Conservation (phyloP, 2,797 vertebrate species). For the Anguilla marmorata region DNA sequence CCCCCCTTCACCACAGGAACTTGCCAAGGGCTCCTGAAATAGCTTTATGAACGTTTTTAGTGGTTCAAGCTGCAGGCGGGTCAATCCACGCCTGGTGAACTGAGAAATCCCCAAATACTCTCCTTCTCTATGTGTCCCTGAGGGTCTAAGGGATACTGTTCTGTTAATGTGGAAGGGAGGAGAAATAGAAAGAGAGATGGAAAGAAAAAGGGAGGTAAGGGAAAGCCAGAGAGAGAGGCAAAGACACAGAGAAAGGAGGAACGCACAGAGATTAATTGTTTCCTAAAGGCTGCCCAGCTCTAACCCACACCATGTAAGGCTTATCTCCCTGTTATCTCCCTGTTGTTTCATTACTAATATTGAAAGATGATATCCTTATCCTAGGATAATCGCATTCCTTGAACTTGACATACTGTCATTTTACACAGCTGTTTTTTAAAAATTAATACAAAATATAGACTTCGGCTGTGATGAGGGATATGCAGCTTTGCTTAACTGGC, state of each 20-base stretch:
- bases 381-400: neutral
- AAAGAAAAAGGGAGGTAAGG: neutral
- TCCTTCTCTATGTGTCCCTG: neutral
- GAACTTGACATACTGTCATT: neutral
- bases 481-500: neutral
- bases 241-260: neutral
- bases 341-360: neutral
- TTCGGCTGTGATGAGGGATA: neutral
- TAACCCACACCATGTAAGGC: neutral
- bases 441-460: neutral
- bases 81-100: neutral
- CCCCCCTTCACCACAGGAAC: slow-evolving; percentile 11
- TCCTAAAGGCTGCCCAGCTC: neutral
- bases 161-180: neutral
- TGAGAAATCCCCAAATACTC: neutral
- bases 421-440: neutral
- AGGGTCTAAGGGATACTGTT: neutral
- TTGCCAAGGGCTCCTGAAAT: slow-evolving; percentile 39
- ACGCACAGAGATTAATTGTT: neutral
- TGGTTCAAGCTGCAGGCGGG: slow-evolving; percentile 2
- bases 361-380: neutral
- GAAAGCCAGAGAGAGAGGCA: neutral
- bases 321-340: neutral
- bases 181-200: neutral
- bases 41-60: slow-evolving; percentile 45